Evolutionary conservation across 2,797 vertebrate species (phyloP).

Genomic region (Lophura swinhoii): DNA sequence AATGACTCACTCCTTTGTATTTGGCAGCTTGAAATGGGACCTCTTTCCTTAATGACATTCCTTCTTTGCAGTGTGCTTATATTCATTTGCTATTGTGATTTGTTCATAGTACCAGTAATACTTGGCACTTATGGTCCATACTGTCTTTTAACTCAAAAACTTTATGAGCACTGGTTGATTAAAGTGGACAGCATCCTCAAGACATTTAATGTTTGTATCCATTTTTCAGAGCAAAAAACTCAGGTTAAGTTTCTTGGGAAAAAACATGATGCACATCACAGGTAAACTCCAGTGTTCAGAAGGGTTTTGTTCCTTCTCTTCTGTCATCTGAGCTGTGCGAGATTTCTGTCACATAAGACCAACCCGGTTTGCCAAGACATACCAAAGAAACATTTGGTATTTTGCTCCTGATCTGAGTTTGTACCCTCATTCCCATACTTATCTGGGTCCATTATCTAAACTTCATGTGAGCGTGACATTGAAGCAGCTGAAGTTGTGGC

Average conservation of each 20-base stretch:
- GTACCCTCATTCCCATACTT: not conserved
- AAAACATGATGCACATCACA: not conserved
- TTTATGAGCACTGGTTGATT: conserved; percentile 26
- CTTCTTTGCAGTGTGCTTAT: conserved; percentile 46
- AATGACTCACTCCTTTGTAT: conserved; percentile 71
- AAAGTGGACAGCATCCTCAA: not conserved
- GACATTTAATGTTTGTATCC: not conserved
- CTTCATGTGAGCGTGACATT: not conserved
- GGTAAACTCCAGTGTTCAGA: not conserved
- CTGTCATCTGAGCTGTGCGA: not conserved
- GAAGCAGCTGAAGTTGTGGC: not conserved
- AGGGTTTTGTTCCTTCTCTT: not conserved
- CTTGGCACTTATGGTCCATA: conserved; percentile 22
- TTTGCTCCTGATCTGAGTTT: not conserved
- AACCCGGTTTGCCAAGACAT: not conserved
- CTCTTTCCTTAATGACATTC: conserved; percentile 71
- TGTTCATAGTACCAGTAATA: conserved; percentile 44
- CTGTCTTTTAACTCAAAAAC: conserved; percentile 33
- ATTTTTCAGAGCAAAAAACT: not conserved
- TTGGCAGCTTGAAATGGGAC: conserved; percentile 70
- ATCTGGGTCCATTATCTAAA: not conserved
- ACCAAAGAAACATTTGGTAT: not conserved
- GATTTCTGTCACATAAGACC: not conserved
- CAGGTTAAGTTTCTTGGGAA: not conserved
- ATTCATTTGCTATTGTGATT: conserved; percentile 58